A percentile compares a stretch with the other conserved stretches of the same genome.
Evolutionary conservation across 1,140 invertebrate species (phyloP).

Genomic region (Contarinia nasturtii): DNA sequence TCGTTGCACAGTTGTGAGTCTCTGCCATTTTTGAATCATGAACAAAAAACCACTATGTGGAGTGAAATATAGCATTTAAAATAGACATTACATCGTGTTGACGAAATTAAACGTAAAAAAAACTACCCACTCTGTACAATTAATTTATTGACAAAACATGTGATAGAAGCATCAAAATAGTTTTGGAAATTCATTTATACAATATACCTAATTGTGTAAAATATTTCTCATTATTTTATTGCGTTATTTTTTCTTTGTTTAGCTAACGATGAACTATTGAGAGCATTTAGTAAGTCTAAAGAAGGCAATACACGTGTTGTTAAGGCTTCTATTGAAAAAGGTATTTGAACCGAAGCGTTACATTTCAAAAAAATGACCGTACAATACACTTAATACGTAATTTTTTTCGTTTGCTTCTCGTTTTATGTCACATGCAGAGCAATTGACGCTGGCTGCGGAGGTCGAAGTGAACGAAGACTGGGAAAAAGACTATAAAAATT

Average conservation of each 20-base stretch:
- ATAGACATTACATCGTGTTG: no score
- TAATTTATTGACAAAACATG: no score
- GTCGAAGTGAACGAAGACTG: constrained; percentile 51
- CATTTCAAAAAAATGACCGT: not conserved
- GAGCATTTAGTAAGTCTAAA: constrained; percentile 61
- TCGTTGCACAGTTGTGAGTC: no score
- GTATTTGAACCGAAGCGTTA: constrained; percentile 27
- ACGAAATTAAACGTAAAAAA: no score
- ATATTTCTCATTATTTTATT: no score
- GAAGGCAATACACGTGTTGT: constrained; percentile 61
- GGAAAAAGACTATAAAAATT: constrained; percentile 75
- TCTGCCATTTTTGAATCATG: no score
- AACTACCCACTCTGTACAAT: no score
- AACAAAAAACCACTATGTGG: no score
- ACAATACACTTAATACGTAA: constrained; percentile 3
- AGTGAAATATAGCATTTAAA: no score
- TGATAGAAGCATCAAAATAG: no score
- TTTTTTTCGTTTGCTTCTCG: not conserved
- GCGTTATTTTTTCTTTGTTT: not conserved
- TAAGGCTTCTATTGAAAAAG: constrained; percentile 73
- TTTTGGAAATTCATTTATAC: no score
- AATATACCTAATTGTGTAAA: no score
- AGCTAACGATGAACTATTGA: constrained; percentile 66
- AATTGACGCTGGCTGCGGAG: constrained; percentile 47
- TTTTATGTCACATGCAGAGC: constrained; percentile 37